Evolutionary conservation across 2,113 vertebrate species (phyloP), one percentile per base, ranked within the genome.

Genomic region (Lepidothrix coronata): DNA sequence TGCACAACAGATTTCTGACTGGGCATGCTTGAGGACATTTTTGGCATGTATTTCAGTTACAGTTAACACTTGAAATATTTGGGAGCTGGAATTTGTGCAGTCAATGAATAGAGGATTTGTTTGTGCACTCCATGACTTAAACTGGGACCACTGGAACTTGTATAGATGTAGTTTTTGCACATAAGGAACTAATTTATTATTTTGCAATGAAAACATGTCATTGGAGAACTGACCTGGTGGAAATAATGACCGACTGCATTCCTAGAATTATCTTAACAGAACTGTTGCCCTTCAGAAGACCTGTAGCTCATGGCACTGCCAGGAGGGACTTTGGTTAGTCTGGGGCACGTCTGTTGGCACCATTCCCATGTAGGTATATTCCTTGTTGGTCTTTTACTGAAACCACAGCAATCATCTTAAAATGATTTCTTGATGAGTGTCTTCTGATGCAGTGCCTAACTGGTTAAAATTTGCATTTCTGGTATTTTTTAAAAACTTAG

Each of bases 181-280:
- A 94, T 93, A 92, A 93, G 95, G 95, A 95, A 35, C 78, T 86
- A 23, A 88, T 96, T 94, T 93, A 43, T 90, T 88, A 80, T 94
- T 94, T 96, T 95, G 92, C 57, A 87, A 89, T 88, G 85, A 78
- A 91, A 93, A 63, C 35, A 25, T 83, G 33, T 90, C 23, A 83
- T 44, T 96, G 88, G 88, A 96, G 88, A 95, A 55, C 57, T 65
- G 75, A 93, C 75, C 68, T 84, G 85, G 74, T 94, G 92, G 90
- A 94, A 92, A 94, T 68, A 78, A 84, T 94, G 91, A 95, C 55
- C 0, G 0, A 10, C 44, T 91, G 31, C 82, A 55, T 95, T 97
- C 88, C 76, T 92, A 57, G 68, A 92, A 91, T 80, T 94, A 95
- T 52, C 76, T 55, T 88, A 66, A 79, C 87, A 95, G 67, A 90